Evolutionary conservation across 1,140 invertebrate genomes (phyloP).

Genomic region (Chymomyza costata): DNA sequence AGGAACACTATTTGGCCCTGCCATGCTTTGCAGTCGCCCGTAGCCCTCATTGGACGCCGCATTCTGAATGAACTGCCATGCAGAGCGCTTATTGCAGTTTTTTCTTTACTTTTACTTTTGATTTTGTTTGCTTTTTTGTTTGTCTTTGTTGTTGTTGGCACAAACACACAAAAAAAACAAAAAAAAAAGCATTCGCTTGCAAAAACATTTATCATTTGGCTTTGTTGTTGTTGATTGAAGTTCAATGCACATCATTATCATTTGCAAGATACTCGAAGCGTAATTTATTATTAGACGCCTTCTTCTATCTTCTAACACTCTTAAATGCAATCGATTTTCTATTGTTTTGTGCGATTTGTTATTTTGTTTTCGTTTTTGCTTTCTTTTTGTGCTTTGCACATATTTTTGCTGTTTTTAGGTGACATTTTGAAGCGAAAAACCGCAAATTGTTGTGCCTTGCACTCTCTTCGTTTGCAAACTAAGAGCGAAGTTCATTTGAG

Average conservation of each 20-base stretch:
- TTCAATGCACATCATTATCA: constrained; percentile 75
- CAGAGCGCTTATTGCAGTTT: constrained; percentile 44
- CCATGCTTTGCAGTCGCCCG: not conserved
- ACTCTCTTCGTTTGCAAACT: constrained; percentile 22
- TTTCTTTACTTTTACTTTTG: constrained; percentile 17
- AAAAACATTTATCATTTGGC: constrained; percentile 57
- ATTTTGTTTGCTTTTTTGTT: constrained; percentile 24
- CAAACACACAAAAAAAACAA: constrained; percentile 13
- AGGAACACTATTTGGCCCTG: constrained; percentile 38
- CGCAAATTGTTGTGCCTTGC: constrained; percentile 41
- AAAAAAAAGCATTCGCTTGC: constrained; percentile 8
- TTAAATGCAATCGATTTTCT: constrained; percentile 3
- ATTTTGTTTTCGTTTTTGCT: constrained; percentile 31
- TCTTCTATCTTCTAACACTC: constrained; percentile 14
- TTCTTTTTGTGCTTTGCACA: constrained; percentile 48
- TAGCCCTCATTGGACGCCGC: not conserved
- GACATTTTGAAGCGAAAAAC: constrained; percentile 57
- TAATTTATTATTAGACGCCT: constrained; percentile 64
- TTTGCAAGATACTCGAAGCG: constrained; percentile 48
- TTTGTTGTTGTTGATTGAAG: constrained; percentile 51
- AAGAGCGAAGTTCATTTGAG: no score
- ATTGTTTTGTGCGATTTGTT: constrained; percentile 23
- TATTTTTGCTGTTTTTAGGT: constrained; percentile 71
- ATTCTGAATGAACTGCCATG: constrained; percentile 54
- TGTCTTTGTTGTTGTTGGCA: constrained; percentile 4